A percentile compares a stretch with the other conserved stretches of the same genome.
These are phyloP conservation scores for Geotrupes spiniger DNA, from an alignment of 2,888 invertebrate species.

Conservation along the genomic window DNA sequence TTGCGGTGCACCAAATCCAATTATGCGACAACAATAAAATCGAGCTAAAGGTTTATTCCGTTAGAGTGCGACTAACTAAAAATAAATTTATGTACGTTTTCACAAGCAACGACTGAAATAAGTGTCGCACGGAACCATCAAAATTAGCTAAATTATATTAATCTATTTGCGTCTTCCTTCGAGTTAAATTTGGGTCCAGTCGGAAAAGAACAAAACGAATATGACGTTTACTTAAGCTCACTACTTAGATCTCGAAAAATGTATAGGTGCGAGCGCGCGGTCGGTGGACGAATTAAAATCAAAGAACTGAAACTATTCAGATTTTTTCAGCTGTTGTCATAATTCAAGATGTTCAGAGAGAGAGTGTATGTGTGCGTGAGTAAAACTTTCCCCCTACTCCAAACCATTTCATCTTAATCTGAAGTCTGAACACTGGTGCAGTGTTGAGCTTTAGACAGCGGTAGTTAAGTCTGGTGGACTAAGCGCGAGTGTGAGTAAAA, in stretches of 20 bases:
- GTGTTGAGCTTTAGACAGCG: conserved; percentile 6
- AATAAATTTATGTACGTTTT: too few species aligned
- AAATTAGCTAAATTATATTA: conserved; percentile 2
- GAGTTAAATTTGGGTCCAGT: conserved; percentile 9
- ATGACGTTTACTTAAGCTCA: too few species aligned
- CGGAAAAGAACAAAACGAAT: conserved; percentile 1
- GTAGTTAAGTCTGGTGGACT: conserved; percentile 5
- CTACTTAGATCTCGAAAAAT: background rate
- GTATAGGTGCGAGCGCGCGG: conserved; percentile 1
- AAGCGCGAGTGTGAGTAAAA: conserved; percentile 1
- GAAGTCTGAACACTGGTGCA: conserved; percentile 4
- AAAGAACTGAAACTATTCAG: conserved; percentile 17
- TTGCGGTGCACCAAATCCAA: too few species aligned
- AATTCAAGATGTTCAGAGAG: conserved; percentile 23
- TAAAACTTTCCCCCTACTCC: conserved; percentile 8
- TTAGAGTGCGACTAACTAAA: too few species aligned
- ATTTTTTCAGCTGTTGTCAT: conserved; percentile 31
- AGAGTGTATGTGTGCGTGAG: conserved; percentile 8
- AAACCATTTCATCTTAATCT: conserved; percentile 12
- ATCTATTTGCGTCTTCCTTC: conserved; percentile 6
- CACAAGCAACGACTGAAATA: too few species aligned
- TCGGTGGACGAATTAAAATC: conserved; percentile 4
- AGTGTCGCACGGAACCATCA: background rate
- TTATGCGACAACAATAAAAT: too few species aligned
- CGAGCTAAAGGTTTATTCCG: too few species aligned